Base-by-base conservation (phyloP, 2,888 invertebrate species). In the Sacculina carcini region DNA sequence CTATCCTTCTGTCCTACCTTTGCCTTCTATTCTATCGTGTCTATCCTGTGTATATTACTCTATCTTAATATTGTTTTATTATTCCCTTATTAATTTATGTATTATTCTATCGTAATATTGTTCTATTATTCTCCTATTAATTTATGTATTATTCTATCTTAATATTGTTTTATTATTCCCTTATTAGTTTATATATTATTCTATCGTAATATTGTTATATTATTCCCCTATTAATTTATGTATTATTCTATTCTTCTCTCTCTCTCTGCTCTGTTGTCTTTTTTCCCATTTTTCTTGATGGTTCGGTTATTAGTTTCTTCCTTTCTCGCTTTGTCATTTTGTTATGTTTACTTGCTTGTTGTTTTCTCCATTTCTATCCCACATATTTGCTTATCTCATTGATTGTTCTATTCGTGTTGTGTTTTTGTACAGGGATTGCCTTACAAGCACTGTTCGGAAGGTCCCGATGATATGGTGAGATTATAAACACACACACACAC, bases 401-500 rank as follows among this genome's bases (percentile, higher is more conserved):
- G 24, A 24, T 28, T 28, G 3, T 52, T 29, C 40, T 26, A 38
- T 14, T 24, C 44, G 48, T 39, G 46, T 52, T 54, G 31, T 58
- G 58, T 58, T 58, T 55, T 57, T 55, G 65, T 66, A 51, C 62
- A 73, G 76, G 87, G 83, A 62, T 75, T 87, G 69, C 83, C 83
- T 62, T 94, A 90, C 69, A 77, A 85, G 69, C 94, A 94, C 71
- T 85, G 86, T 57, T 89, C 89, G 70, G 94, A 94, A 74, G 94
- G 94, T 59, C 90, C 92, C 58, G 94, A 94, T 68, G 92, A 94
- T 67, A 94, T 94, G 92, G 92, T 90, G 68, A 75, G 72, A 61
- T 7, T 28, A 38, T n/a, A n/a, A n/a, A n/a, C n/a, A n/a, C n/a
- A n/a, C n/a, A n/a, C n/a, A n/a, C n/a, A 42, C 34, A 42, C 34